Base-by-base conservation (phyloP, 2,797 vertebrate genomes). In the Sebastes jordani region DNA sequence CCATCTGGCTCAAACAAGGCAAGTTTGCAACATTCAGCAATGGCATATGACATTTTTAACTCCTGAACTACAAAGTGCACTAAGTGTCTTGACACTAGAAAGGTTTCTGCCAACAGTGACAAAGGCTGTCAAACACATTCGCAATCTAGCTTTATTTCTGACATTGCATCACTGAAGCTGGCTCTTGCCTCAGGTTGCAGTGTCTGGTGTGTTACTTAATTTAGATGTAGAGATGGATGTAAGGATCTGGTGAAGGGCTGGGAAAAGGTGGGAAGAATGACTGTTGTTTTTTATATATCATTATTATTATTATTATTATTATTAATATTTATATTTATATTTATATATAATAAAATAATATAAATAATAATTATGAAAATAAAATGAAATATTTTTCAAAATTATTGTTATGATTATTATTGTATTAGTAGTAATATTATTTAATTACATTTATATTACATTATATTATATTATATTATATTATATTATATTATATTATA, bases 121-220 rank as follows among this genome's bases (percentile, higher is more conserved):
- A 55, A 55, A 66, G 52, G 38, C 54, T 79, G 76, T 77, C 84
- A 84, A 58, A 86, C 38, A 54, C 38, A 61, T 46, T 73, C 20
- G 1, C 38, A 38, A 60, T 42, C 25, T 20, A 6, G 30, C 22
- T 73, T 81, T 29, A 46, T 73, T 66, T 69, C 70, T 68, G 60
- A 62, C 49, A 42, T 85, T 82, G 77, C 81, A 86, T 89, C 85
- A 87, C 30, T 22, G n/a, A 23, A 62, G 67, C 61, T 68, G 32
- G 34, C 25, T 81, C 25, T 78, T 52, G 42, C 74, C 76, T 80
- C 30, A 42, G 80, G 86, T 74, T 30, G 13, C 38, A 18, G n/a
- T 18, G 52, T 74, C 76, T 63, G 74, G 11, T 78, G 29, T 56
- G 80, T 76, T 74, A 34, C 75, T 76, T 74, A 63, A 84, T 76